Conservation (phyloP, 2,888 invertebrate species). For the Epiblema foenella region DNA sequence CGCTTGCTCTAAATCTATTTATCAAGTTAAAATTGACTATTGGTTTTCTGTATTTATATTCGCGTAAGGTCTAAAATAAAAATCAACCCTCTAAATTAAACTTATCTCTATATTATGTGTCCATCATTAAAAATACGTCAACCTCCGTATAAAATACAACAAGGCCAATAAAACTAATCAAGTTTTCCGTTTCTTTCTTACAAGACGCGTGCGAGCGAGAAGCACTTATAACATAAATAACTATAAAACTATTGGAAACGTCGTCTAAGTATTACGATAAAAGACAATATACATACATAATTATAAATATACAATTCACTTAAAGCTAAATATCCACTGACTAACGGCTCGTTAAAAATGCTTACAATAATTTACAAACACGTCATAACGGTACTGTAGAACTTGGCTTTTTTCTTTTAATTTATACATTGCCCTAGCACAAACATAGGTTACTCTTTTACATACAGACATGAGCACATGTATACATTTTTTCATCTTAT, state of each 20-base stretch:
- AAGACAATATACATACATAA: slow-evolving; percentile 29
- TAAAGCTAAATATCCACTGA: slow-evolving; percentile 7
- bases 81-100: slow-evolving; percentile 16
- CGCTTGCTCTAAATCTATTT: no score
- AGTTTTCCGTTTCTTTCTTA: background rate
- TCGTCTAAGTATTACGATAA: slow-evolving; percentile 23
- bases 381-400: background rate
- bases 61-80: slow-evolving; percentile 7
- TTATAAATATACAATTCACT: slow-evolving; percentile 32
- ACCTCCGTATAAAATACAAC: slow-evolving; percentile 11
- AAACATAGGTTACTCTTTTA: no score
- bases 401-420: background rate
- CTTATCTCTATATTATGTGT: slow-evolving; percentile 7
- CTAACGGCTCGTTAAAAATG: slow-evolving; percentile 10
- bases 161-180: slow-evolving; percentile 7
- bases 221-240: slow-evolving; percentile 20
- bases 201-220: background rate
- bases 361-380: background rate
- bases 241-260: slow-evolving; percentile 32
- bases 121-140: slow-evolving; percentile 13
- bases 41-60: background rate
- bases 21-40: no score
- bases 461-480: no score
- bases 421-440: no score
- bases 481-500: no score